Base-by-base conservation (phyloP, 2,797 vertebrate species). In the Poeciliopsis turneri region DNA sequence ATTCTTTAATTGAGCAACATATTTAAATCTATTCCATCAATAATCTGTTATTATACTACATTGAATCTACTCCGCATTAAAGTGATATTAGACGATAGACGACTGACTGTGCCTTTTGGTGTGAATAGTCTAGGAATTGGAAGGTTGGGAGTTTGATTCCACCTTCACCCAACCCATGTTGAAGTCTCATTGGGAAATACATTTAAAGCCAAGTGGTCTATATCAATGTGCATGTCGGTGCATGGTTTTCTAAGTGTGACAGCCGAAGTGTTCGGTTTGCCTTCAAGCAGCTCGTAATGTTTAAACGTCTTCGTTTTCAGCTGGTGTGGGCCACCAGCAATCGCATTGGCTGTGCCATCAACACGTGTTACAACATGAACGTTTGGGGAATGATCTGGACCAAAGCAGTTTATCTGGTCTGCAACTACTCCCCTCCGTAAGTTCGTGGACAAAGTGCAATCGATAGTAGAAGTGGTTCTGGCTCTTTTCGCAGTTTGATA, bases 301-400 rank as follows among this genome's bases (percentile, higher is more conserved):
- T 70, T 45, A 70, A 70, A n/a, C 25, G n/a, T 70, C 5, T 79
- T 3, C 78, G 79, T 77, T 84, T 87, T 49, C 85, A 99, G 98
- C 94, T 99, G 90, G 98, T 99, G 76, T 99, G 98, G 98, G 98
- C 97, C 47, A 99, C 98, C 4, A 99, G 97, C 88, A 99, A 94
- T 91, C 97, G 97, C 77, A 97, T 99, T 2, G 98, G 98, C 77
- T 99, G 98, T 92, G 98, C 98, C 84, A 97, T 99, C 94, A 99
- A 98, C 75, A 94, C 99, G 78, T 99, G 98, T 81, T 97, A 98
- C 92, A 98, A 99, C 92, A 99, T 99, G 98, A 99, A 99, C 69
- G 97, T 99, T 78, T 99, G 98, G 98, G 98, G 98, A 15, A 98
- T 99, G 95, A 98, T 98, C 89, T 99, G 98, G 98, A 94, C 97